Conservation (phyloP, 2,797 vertebrate species). For the Takifugu ocellatus region DNA sequence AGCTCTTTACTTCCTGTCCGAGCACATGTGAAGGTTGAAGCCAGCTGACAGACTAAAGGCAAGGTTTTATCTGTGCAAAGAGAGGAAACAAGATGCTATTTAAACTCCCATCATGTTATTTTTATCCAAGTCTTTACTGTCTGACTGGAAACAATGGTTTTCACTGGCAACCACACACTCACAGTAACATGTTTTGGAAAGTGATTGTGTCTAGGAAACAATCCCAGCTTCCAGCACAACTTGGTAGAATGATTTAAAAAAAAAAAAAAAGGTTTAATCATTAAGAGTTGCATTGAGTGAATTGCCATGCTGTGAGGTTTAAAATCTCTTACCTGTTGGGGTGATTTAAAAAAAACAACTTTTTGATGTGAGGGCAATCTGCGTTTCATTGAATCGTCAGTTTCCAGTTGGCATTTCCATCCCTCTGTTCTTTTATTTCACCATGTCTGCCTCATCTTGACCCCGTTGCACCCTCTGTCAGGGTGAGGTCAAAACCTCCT, state of each 20-base stretch:
- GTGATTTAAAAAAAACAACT: conserved; percentile 9
- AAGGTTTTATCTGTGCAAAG: conserved; percentile 7
- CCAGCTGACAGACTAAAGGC: conserved; percentile 7
- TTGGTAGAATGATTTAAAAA: not conserved
- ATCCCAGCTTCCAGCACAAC: not conserved
- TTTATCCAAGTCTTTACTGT: conserved; percentile 24
- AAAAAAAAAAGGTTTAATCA: too few relatives aligned
- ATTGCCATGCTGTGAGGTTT: conserved; percentile 31
- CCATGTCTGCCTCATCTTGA: conserved; percentile 55
- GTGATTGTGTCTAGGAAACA: conserved; percentile 12
- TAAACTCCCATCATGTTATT: conserved; percentile 42
- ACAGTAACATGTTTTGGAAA: conserved; percentile 13
- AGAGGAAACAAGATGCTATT: conserved; percentile 42
- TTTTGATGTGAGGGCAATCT: conserved; percentile 26
- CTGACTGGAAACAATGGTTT: conserved; percentile 11
- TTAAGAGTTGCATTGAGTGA: conserved; percentile 6
- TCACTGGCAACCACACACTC: not conserved
- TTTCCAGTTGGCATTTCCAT: conserved; percentile 1
- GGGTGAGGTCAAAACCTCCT: conserved; percentile 23
- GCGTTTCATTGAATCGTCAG: conserved; percentile 24
- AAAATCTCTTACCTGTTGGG: conserved; percentile 11
- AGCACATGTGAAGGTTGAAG: conserved; percentile 5
- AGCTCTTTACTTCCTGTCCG: conserved; percentile 7
- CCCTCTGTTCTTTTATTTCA: not conserved
- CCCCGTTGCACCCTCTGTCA: conserved; percentile 9